Evolutionary conservation across 2,888 invertebrate genomes (phyloP), one percentile per base, ranked within the genome.

Genomic region (Gandaritis pyraliata): DNA sequence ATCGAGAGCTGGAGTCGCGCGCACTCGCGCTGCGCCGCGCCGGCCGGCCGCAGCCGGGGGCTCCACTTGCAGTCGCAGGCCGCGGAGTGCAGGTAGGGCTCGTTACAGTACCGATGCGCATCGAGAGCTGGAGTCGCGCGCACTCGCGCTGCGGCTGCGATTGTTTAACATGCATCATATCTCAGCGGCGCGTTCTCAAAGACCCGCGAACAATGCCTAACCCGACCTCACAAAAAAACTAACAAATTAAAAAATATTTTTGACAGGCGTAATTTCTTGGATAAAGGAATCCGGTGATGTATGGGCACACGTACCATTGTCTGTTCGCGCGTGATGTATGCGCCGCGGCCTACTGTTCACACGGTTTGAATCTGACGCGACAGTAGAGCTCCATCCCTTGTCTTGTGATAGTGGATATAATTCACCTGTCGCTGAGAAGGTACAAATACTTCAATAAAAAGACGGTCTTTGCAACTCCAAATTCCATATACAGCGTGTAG

Each of bases 181-280:
- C 30, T 58, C 59, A 47, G 63, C 15, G 23, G 61, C 64, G 64
- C 56, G 66, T 66, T 33, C 33, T 33, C 74, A 80, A 79, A 77
- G 76, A 68, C 15, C 12, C 38, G 53, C 56, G 65, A 73, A 80
- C 81, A 80, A 80, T 78, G 69, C 72, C 71, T 72, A 77, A 76
- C 73, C 75, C 76, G 77, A 76, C 72, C 80, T 74, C 64, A 66
- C 65, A 71, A 72, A 74, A 64, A 70, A 69, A 66, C 66, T 51
- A 70, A 63, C 58, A 71, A 61, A 72, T 72, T 68, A 63, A 68
- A 73, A 77, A 79, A 75, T 62, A 68, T 72, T 69, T 71, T 72
- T 73, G 81, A 80, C 81, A 76, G 81, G 61, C 75, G 79, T 79
- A 72, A 80, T 81, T 77, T 80, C 76, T 81, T 78, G 70, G 71